Base-by-base conservation (phyloP, 2,113 vertebrate genomes). In the Penelope pileata region DNA sequence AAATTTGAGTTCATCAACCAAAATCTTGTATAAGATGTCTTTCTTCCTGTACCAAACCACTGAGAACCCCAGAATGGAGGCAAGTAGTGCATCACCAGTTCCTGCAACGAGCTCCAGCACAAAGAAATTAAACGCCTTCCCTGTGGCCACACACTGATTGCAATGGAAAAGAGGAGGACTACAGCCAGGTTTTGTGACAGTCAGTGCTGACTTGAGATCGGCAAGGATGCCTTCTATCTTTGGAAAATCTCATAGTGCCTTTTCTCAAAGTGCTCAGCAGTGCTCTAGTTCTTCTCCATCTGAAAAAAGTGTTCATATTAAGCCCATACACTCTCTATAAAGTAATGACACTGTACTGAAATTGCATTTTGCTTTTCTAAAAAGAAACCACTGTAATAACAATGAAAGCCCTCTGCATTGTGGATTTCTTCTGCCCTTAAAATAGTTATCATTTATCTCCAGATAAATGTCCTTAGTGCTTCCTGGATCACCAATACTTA, bases 231-330 rank as follows among this genome's bases (percentile, higher is more conserved):
- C 50, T 82, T 87, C 43, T 53, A 0, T 43, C 40, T 76, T 32
- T 36, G 43, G 24, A 67, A 87, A 69, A 62, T 40, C 14, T 10
- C 12, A 29, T 0, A 0, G 6, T 56, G 40, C 2, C 56, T 30
- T 73, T 68, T 21, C 38, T 59, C 23, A 54, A 38, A 68, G 16
- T 7, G 6, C 7, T 34, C n/a, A 22, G 1, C 0, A 0, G 43
- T 72, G 21, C 12, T 75, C 8, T 40, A 43, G 36, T 79, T 83
- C 51, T 74, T 15, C 59, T 86, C 24, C 38, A 9, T 34, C 18
- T 45, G 36, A 69, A 70, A 60, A 53, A 53, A 53, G 16, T 38
- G 30, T 34, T 53, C 42, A 47, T 74, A 45, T 16, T 34, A 70
- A 83, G 8, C 29, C 18, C 6, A 5, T 45, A 34, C 2, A 48